These are phyloP conservation scores for Setipinna tenuifilis DNA, from an alignment of 2,797 vertebrate species.

Conservation along the genomic window DNA sequence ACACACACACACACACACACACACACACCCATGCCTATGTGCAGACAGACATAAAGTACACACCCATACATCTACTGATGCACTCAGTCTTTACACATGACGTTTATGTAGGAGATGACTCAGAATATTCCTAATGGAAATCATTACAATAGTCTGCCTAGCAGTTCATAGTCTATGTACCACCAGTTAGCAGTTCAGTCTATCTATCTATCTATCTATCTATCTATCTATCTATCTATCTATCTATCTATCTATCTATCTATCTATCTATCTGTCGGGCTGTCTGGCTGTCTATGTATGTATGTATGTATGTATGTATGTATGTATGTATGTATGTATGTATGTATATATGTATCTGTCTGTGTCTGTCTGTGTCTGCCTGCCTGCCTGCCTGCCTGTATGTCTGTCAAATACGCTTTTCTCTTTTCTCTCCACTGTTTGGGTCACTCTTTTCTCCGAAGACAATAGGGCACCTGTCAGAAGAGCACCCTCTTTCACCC, in stretches of 20 bases:
- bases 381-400: not conserved
- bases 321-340: not conserved
- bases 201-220: not conserved
- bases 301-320: not conserved
- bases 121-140: not conserved
- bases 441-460: not conserved
- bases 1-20: constrained; percentile 40
- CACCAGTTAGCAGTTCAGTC: constrained; percentile 34
- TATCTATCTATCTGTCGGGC: not conserved
- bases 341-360: not conserved
- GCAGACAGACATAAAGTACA: constrained; percentile 27
- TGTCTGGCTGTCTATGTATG: not conserved
- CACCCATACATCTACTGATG: constrained; percentile 39
- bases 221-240: not conserved
- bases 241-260: constrained; percentile 1
- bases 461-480: constrained; percentile 19
- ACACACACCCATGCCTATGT: not conserved
- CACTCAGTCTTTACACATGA: not conserved
- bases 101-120: not conserved
- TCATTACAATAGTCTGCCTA: not conserved
- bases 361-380: too few species aligned
- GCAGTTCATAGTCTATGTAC: too few species aligned
- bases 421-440: not conserved
- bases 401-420: not conserved
- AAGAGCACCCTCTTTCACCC: constrained; percentile 19